Evolutionary conservation across 2,113 vertebrate species (phyloP), one percentile per base, ranked within the genome.

Genomic region (Noturus placidus): DNA sequence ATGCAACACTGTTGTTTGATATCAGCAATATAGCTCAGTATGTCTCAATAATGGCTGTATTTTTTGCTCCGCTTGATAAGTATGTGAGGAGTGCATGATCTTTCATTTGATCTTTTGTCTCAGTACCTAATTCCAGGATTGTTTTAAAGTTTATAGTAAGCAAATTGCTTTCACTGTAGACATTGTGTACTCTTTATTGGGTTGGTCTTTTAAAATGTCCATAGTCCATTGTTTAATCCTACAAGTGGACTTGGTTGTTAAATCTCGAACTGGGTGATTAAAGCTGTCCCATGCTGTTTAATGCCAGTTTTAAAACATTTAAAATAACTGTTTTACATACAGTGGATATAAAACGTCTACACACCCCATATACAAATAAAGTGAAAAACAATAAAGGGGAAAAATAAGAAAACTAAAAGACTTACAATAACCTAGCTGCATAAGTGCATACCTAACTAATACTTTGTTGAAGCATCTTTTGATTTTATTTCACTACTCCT

Each of bases 151-250:
- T 50, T 83, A 17, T 52, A 33, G 17, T 30, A 52, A 50, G 25
- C 38, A 83, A 65, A 67, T 70, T 11, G 52, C 30, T 84, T 70
- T 69, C 63, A 46, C 35, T 67, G 80, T 27, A 83, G 11, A 65
- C 57, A 46, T 5, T 79, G 30, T 84, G 13, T 11, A 42, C 69
- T n/a, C 20, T 74, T 13, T 46, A 11, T 61, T 76, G n/a, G 54
- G 70, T 85, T 35, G n/a, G 52, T 69, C 46, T 67, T 67, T 69
- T 83, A 69, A 74, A 76, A 22, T 30, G 83, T 84, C 11, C 52
- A 74, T 42, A 74, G 83, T 85, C 69, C 54, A 54, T 72, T 22
- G n/a, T 84, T 33, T 84, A 25, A 69, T 83, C 42, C 61, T 50
- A 70, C n/a, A 20, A 27, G 25, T 20, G 67, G n/a, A 65, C 42